Evolutionary conservation across 1,140 invertebrate genomes (phyloP).

Genomic region (Calliopsis andreniformis): DNA sequence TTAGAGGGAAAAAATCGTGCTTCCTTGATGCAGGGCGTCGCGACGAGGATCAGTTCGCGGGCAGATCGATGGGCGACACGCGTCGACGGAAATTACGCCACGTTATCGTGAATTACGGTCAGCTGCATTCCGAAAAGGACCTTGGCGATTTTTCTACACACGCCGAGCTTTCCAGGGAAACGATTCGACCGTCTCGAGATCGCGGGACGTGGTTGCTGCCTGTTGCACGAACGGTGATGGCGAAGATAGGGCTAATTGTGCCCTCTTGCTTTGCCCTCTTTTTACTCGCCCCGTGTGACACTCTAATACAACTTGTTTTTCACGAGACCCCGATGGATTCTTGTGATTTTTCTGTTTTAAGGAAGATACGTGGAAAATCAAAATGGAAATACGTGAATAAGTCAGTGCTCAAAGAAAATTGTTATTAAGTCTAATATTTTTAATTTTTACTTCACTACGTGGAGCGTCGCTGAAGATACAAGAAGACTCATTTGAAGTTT

Average conservation of each 20-base stretch:
- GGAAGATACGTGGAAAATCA: no score
- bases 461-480: no score
- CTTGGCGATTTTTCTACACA: not conserved
- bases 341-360: not conserved
- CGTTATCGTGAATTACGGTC: not conserved
- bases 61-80: not conserved
- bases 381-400: no score
- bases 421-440: no score
- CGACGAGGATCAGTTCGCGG: not conserved
- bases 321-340: not conserved
- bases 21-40: not conserved
- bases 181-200: slow-evolving; percentile 1
- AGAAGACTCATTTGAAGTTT: no score
- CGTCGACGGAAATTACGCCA: slow-evolving; percentile 3
- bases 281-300: not conserved
- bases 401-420: no score
- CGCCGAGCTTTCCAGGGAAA: slow-evolving; percentile 15
- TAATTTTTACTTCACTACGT: no score
- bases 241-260: slow-evolving; percentile 31
- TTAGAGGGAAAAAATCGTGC: not conserved
- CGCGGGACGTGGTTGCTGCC: not conserved
- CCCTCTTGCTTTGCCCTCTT: slow-evolving; percentile 4
- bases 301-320: not conserved
- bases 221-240: slow-evolving; percentile 32
- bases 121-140: not conserved